Base-by-base conservation (phyloP, 2,888 invertebrate species). In the Clusia tigrina region DNA sequence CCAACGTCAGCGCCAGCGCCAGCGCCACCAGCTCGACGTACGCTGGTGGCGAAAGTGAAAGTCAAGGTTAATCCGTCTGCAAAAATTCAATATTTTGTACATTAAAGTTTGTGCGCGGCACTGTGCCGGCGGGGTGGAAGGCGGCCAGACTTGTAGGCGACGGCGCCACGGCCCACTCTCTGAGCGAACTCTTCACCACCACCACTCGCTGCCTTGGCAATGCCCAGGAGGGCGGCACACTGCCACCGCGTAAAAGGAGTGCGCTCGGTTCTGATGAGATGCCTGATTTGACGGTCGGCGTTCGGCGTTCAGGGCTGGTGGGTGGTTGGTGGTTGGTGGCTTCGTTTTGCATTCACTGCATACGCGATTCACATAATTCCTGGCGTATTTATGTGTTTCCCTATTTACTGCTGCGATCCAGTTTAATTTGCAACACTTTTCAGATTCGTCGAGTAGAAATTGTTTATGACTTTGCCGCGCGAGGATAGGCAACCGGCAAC, bases 11-110 rank as follows among this genome's bases (percentile, higher is more conserved):
- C 72, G 64, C 32, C 18, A 54, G 32, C 26, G 48, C n/a, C 23
- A 17, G 23, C 46, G 37, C 2, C 32, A n/a, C n/a, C n/a, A n/a
- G 46, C 20, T 56, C 17, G 37, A 54, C 32, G 26, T 15, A 17
- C n/a, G 20, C 20, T n/a, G 10, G 20, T 66, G 55, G 66, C 69
- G 79, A 82, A 82, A 81, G 83, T 80, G 81, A 81, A 81, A 81
- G 81, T 81, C 81, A 81, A 81, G 81, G 81, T 81, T 81, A 81
- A 81, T 82, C 79, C 78, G 77, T 81, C 78, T 81, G 82, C 77
- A 76, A 80, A 77, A 73, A 77, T 75, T 77, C 77, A 78, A 77
- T 77, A 76, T 76, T 78, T 79, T 78, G 74, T 79, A 78, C 80
- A 79, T 79, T 76, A 75, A 80, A 79, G 73, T 80, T 67, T 55